phyloP scores from a whole-genome alignment of 2,113 vertebrate species.

The Indicator indicator region DNA sequence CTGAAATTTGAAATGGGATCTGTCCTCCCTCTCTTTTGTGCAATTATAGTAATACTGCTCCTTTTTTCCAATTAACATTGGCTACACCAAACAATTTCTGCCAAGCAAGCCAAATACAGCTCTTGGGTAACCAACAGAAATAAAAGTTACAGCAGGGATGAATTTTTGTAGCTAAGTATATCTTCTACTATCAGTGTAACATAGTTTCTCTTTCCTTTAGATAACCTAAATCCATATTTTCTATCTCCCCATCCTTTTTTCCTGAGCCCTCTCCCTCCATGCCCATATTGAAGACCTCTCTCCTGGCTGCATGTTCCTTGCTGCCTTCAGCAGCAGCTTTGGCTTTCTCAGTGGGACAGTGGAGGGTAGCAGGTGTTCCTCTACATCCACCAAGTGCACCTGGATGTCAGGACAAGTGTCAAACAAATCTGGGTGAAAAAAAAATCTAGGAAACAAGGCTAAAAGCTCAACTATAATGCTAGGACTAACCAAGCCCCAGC shows the following conservation, averaged over 20 bases:
- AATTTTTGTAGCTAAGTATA: background rate
- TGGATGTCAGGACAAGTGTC: background rate
- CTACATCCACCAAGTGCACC: background rate
- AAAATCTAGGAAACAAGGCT: background rate
- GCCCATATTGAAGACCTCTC: background rate
- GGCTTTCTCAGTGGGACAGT: background rate
- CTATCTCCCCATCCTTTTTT: background rate
- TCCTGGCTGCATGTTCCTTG: background rate
- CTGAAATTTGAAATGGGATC: conserved; percentile 69
- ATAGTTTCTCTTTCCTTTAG: background rate
- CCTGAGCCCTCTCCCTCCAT: background rate
- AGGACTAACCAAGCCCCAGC: background rate
- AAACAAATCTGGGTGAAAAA: background rate
- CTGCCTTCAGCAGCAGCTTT: background rate
- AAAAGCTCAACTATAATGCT: background rate
- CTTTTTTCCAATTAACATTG: background rate
- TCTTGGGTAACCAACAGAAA: background rate
- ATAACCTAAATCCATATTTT: background rate
- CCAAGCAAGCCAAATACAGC: background rate
- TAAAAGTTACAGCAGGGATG: background rate
- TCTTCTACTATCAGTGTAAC: background rate
- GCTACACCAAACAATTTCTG: background rate
- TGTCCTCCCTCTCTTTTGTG: conserved; percentile 24
- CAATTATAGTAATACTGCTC: conserved; percentile 8
- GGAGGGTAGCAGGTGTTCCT: background rate